Evolutionary conservation across 2,888 invertebrate genomes (phyloP).

Genomic region (Eilema depressum): DNA sequence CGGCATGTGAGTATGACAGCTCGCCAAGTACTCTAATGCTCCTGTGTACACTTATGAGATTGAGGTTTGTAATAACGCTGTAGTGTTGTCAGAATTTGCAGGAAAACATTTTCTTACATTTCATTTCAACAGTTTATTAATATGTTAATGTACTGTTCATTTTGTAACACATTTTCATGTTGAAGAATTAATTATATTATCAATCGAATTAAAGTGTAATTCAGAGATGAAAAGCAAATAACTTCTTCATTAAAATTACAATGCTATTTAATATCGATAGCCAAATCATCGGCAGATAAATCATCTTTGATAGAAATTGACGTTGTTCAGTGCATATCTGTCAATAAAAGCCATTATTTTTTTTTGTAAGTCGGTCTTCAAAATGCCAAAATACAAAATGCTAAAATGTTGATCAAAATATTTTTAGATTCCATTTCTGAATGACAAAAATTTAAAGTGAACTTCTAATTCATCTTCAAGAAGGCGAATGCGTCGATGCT

Average conservation of each 20-base stretch:
- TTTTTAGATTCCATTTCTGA: neutral
- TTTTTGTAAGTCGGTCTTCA: too few relatives aligned
- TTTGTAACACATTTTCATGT: neutral
- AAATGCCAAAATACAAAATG: too few relatives aligned
- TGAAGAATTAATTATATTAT: neutral
- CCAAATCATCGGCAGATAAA: too few relatives aligned
- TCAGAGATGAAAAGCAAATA: too few relatives aligned
- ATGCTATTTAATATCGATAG: too few relatives aligned
- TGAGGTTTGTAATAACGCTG: constrained; percentile 12
- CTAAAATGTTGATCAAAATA: too few relatives aligned
- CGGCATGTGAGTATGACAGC: constrained; percentile 19
- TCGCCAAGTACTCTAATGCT: constrained; percentile 14
- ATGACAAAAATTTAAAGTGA: constrained; percentile 7
- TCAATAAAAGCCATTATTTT: too few relatives aligned
- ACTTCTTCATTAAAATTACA: too few relatives aligned
- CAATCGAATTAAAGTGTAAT: neutral
- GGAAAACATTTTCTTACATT: neutral
- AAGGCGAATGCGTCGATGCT: constrained; percentile 10
- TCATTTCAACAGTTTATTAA: neutral
- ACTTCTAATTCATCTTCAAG: constrained; percentile 14
- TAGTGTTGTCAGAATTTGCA: neutral
- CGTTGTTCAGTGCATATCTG: neutral
- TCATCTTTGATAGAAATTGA: too few relatives aligned
- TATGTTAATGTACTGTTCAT: neutral
- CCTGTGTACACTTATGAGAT: constrained; percentile 10